Evolutionary conservation across 2,888 invertebrate species (phyloP).

Genomic region (Drosophila tanythrix): DNA sequence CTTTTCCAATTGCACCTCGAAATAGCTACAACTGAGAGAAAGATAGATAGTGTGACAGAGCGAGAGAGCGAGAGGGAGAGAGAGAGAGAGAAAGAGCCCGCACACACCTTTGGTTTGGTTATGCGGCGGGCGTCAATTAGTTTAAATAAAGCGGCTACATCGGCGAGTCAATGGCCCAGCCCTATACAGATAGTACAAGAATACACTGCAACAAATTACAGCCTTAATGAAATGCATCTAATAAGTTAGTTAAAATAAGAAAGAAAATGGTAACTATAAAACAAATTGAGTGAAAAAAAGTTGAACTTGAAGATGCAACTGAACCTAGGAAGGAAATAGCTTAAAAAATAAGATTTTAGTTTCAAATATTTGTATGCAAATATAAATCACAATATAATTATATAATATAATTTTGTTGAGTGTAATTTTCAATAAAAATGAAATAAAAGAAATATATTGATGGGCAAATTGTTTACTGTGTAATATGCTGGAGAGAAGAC

Average conservation of each 20-base stretch:
- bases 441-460: background rate
- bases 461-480: slow-evolving; percentile 6
- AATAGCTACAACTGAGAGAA: slow-evolving; percentile 2
- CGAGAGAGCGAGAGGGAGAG: no score
- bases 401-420: background rate
- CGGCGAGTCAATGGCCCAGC: slow-evolving; percentile 73
- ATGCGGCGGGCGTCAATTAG: slow-evolving; percentile 75
- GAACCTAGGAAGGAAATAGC: background rate
- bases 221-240: background rate
- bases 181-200: slow-evolving; percentile 10
- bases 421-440: background rate
- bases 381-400: background rate
- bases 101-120: slow-evolving; percentile 66
- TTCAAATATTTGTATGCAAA: background rate
- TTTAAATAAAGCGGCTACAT: slow-evolving; percentile 70
- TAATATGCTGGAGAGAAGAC: slow-evolving; percentile 30
- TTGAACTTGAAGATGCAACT: background rate
- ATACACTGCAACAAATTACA: background rate
- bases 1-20: slow-evolving; percentile 79
- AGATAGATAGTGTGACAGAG: background rate
- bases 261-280: background rate
- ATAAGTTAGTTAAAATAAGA: background rate
- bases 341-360: background rate
- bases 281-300: no score
- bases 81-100: slow-evolving; percentile 30